Conservation (phyloP, 2,888 invertebrate genomes). For the Scaptomyza parva region DNA sequence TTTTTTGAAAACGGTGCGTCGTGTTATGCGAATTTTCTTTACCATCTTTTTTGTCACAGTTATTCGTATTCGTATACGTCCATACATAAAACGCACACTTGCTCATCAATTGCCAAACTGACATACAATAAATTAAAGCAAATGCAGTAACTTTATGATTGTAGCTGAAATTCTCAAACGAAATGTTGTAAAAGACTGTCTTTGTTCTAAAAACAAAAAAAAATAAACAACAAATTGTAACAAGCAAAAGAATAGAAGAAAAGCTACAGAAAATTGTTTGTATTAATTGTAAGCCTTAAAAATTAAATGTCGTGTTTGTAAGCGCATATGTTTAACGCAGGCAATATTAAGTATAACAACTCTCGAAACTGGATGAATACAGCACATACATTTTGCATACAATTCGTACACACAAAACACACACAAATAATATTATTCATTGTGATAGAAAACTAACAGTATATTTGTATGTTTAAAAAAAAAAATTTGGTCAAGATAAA, state of each 20-base stretch:
- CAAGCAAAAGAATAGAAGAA: constrained; percentile 27
- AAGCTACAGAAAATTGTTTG: constrained; percentile 41
- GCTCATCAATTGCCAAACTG: constrained; percentile 77
- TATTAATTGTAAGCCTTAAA: constrained; percentile 44
- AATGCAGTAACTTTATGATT: constrained; percentile 48
- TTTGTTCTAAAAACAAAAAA: constrained; percentile 70
- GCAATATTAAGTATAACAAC: constrained; percentile 18
- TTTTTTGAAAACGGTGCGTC: constrained; percentile 37
- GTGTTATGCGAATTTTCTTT: constrained; percentile 14
- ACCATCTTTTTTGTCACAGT: constrained; percentile 11
- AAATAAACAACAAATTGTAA: constrained; percentile 22
- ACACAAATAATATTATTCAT: constrained; percentile 61
- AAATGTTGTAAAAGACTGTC: constrained; percentile 73
- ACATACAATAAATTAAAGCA: constrained; percentile 45
- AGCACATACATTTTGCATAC: constrained; percentile 22
- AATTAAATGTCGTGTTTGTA: constrained; percentile 32
- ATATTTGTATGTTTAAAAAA: constrained; percentile 65
- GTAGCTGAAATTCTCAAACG: constrained; percentile 45
- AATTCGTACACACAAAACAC: constrained; percentile 26
- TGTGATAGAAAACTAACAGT: constrained; percentile 75
- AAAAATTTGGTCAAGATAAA: constrained; percentile 14
- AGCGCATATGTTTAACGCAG: constrained; percentile 10
- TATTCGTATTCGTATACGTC: constrained; percentile 24
- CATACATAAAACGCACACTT: constrained; percentile 62
- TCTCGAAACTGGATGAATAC: constrained; percentile 40